A percentile compares a stretch with the other conserved stretches of the same genome.
Evolutionary conservation across 2,888 invertebrate species (phyloP).

Genomic region (Phasia obesa): DNA sequence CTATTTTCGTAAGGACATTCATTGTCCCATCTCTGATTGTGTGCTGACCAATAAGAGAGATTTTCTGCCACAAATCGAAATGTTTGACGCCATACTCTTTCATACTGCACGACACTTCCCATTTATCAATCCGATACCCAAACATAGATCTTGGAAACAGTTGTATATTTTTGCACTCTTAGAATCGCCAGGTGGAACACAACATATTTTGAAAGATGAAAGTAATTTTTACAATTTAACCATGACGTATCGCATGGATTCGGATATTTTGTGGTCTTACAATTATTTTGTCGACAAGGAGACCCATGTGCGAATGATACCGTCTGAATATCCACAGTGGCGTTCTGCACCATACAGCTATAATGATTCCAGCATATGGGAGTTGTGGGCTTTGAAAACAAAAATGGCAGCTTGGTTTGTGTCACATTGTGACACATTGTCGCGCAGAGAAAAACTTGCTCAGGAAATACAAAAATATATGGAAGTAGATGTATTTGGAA

Average conservation of each 20-base stretch:
- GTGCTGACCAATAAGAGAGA: conserved; percentile 81
- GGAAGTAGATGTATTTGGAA: conserved; percentile 86
- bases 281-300: conserved; percentile 77
- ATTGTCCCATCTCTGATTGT: conserved; percentile 82
- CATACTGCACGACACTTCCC: conserved; percentile 83
- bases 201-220: conserved; percentile 78
- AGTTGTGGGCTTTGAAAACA: conserved; percentile 78
- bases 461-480: conserved; percentile 84
- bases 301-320: conserved; percentile 76
- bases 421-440: conserved; percentile 83
- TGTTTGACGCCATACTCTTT: conserved; percentile 84
- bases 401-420: conserved; percentile 85
- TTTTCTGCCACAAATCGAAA: conserved; percentile 77
- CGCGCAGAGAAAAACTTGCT: conserved; percentile 82
- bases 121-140: conserved; percentile 78
- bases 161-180: conserved; percentile 83
- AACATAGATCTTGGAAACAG: conserved; percentile 80
- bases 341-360: conserved; percentile 72
- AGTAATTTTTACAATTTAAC: conserved; percentile 84
- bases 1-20: conserved; percentile 75
- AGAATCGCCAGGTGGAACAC: conserved; percentile 82
- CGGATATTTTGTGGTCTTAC: conserved; percentile 83
- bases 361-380: conserved; percentile 72
- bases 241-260: conserved; percentile 84
- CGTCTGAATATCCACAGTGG: conserved; percentile 76